Base-by-base conservation (phyloP, 2,113 vertebrate species). In the Dolichotis patagonum region DNA sequence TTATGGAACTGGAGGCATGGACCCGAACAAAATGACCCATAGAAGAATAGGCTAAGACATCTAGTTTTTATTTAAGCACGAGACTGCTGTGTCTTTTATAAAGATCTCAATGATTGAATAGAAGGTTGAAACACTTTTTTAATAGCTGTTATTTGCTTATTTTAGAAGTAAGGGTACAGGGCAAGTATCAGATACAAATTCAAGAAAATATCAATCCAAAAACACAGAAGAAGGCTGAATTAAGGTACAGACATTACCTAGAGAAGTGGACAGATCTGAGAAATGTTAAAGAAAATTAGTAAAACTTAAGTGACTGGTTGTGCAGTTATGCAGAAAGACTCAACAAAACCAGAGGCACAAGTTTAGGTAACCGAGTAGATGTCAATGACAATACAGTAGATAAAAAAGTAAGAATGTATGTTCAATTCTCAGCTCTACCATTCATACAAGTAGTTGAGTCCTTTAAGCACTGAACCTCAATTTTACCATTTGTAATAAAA, bases 81-180 rank as follows among this genome's bases (percentile, higher is more conserved):
- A 87, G 24, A 90, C 7, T 87, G 24, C 24, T 58, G 52, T 81
- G 26, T 26, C 83, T 62, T 91, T 96, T 77, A 93, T 24, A 91
- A 96, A 91, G 58, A 62, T 32, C 43, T 85, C 52, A 85, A 46
- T 54, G 38, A 92, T 2, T 86, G 17, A 85, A 95, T 17, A 89
- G 46, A 16, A 94, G 14, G 38, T 95, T 80, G 54, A 69, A 0
- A 73, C 58, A 93, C 3, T 92, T 62, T 26, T 77, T 62, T 60
- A 28, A 56, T 52, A 84, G 62, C 32, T 97, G 87, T 95, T 41
- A 92, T 75, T 67, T 78, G 58, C 14, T 94, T 87, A 30, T 88
- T 96, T 94, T 92, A 78, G 78, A 28, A 91, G n/a, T 20, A 43
- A 7, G 35, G 7, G 11, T 43, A 32, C 41, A 97, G 46, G 38